phyloP scores from a whole-genome alignment of 2,113 vertebrate genomes.

The Poeciliopsis turrubarensis region DNA sequence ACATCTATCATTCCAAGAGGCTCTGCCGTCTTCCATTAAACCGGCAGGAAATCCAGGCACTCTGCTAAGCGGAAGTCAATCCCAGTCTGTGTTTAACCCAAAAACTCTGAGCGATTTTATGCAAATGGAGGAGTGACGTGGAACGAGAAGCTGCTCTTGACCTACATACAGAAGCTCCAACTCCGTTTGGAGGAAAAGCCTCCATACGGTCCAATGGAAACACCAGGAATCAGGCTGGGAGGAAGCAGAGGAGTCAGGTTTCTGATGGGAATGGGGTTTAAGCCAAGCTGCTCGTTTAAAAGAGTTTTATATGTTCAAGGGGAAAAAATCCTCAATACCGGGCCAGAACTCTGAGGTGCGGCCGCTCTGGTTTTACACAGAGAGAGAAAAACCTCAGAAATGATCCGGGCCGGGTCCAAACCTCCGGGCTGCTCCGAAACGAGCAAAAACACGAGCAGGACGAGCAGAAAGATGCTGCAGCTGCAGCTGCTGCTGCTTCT shows the following conservation, averaged over 20 bases:
- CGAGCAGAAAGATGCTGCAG: slow-evolving; percentile 11
- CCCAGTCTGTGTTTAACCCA: slow-evolving; percentile 7
- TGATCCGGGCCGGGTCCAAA: slow-evolving; percentile 57
- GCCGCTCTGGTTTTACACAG: slow-evolving; percentile 48
- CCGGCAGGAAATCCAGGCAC: slow-evolving; percentile 32
- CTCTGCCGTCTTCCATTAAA: background rate
- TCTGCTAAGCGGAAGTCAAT: slow-evolving; percentile 29
- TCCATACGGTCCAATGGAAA: background rate
- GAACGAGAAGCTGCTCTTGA: slow-evolving; percentile 70
- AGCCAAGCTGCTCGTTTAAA: slow-evolving; percentile 47
- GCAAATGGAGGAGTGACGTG: slow-evolving; percentile 60
- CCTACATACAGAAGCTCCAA: slow-evolving; percentile 64
- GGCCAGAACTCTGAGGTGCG: slow-evolving; percentile 40
- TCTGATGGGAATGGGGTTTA: slow-evolving; percentile 55
- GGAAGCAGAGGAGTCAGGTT: slow-evolving; percentile 30
- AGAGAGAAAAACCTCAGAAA: slow-evolving; percentile 66
- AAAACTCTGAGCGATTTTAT: slow-evolving; percentile 58
- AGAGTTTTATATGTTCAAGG: slow-evolving; percentile 8
- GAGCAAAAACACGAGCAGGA: slow-evolving; percentile 15
- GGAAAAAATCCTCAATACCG: slow-evolving; percentile 15
- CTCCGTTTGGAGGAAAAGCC: no score
- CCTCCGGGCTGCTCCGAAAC: slow-evolving; percentile 49
- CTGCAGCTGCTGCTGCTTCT: background rate
- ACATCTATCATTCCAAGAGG: slow-evolving; percentile 26
- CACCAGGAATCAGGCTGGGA: slow-evolving; percentile 38